phyloP scores from a whole-genome alignment of 2,888 invertebrate species.

The Strigamia maritima region DNA sequence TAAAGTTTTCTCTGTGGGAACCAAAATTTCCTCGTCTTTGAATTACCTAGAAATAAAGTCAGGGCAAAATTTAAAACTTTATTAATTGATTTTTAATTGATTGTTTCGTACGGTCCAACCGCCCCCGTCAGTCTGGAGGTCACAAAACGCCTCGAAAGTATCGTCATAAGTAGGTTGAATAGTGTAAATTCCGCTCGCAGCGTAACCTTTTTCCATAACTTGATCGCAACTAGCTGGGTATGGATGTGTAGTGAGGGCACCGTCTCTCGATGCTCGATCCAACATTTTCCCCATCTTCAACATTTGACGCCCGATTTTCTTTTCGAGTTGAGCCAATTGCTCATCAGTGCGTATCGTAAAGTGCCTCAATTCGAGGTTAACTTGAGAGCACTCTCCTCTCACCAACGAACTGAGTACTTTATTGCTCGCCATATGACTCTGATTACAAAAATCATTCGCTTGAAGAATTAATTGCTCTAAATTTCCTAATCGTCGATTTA shows the following conservation, averaged over 20 bases:
- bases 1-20: conserved; percentile 59
- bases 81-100: neutral
- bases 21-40: conserved; percentile 51
- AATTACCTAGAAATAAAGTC: conserved; percentile 46
- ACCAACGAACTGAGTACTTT: conserved; percentile 12
- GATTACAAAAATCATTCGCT: conserved; percentile 18
- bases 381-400: conserved; percentile 35
- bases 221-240: conserved; percentile 43
- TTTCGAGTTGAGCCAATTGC: conserved; percentile 26
- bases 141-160: conserved; percentile 53
- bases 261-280: neutral
- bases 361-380: neutral
- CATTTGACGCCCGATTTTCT: conserved; percentile 26
- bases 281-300: neutral
- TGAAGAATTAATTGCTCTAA: conserved; percentile 12
- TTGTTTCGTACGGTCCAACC: conserved; percentile 64
- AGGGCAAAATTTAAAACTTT: neutral
- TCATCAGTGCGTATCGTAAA: conserved; percentile 33
- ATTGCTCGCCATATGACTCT: conserved; percentile 15
- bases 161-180: conserved; percentile 44
- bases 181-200: conserved; percentile 45
- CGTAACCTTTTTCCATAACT: conserved; percentile 44
- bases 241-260: neutral
- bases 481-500: conserved; percentile 18
- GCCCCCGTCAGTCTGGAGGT: conserved; percentile 59